These are phyloP conservation scores for Liasis olivaceus DNA, from an alignment of 2,797 vertebrate species.

Conservation along the genomic window DNA sequence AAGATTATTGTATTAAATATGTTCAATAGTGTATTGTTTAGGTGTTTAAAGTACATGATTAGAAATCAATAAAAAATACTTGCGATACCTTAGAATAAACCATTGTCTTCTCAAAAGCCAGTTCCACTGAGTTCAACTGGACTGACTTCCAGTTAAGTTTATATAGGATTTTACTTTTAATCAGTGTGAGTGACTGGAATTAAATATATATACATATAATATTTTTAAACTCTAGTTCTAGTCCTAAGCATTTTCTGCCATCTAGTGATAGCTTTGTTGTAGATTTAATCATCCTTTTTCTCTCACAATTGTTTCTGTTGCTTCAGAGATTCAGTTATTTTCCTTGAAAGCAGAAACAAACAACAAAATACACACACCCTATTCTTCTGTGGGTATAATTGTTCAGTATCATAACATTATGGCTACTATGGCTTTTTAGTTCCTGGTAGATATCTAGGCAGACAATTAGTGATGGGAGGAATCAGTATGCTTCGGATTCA, in stretches of 20 bases:
- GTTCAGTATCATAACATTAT: not conserved
- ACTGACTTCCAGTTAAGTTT: not conserved
- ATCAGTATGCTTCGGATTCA: not conserved
- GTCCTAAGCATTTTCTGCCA: constrained; percentile 62
- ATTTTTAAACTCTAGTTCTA: not conserved
- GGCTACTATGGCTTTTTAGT: not conserved
- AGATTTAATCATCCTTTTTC: not conserved
- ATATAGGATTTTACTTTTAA: not conserved
- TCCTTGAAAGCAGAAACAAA: not conserved
- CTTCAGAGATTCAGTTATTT: not conserved
- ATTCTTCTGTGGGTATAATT: not conserved
- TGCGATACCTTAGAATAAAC: not conserved
- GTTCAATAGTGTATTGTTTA: not conserved
- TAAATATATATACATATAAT: too few species aligned
- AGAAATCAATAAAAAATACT: not conserved
- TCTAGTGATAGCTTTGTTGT: constrained; percentile 50
- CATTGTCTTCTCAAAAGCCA: not conserved
- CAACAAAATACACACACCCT: not conserved
- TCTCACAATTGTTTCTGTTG: not conserved
- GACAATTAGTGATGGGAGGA: too few species aligned
- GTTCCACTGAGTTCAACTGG: not conserved
- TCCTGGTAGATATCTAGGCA: not conserved
- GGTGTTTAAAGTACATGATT: not conserved
- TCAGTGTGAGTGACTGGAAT: not conserved
- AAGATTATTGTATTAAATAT: not conserved